Conservation (phyloP, 2,113 vertebrate species). For the Thryonomys swinderianus region DNA sequence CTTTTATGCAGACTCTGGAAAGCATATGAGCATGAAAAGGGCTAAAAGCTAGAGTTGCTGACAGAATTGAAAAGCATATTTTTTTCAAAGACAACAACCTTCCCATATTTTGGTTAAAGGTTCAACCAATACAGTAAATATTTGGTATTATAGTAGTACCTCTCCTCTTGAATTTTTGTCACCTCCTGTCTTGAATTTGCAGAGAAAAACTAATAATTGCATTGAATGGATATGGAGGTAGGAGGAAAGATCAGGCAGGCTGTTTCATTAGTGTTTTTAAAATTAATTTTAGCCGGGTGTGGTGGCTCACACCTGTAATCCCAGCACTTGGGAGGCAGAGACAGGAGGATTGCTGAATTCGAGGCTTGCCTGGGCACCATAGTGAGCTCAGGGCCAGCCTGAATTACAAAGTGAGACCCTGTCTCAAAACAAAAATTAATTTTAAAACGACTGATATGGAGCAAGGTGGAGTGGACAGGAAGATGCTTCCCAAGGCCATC, state of each 20-base stretch:
- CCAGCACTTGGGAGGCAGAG: no score
- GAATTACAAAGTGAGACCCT: no score
- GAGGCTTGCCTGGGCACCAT: no score
- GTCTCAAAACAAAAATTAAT: no score
- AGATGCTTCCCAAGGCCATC: background rate
- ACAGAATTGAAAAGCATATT: background rate
- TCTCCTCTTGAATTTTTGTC: background rate
- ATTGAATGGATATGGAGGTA: background rate
- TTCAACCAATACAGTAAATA: background rate
- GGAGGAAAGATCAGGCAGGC: background rate
- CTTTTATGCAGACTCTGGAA: constrained; percentile 34
- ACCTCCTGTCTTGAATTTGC: background rate
- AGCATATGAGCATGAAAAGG: background rate
- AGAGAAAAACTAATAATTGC: background rate
- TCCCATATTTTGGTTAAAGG: background rate
- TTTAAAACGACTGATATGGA: background rate
- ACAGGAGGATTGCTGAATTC: no score
- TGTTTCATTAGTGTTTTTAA: background rate
- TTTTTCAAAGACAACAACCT: background rate
- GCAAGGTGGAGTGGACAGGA: background rate
- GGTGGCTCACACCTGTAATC: no score
- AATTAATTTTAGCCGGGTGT: constrained; percentile 10
- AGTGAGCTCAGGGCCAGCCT: no score
- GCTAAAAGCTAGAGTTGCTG: constrained; percentile 25
- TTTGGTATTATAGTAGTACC: background rate